Evolutionary conservation across 1,140 invertebrate genomes (phyloP).

Genomic region (Tyrophagus putrescentiae): DNA sequence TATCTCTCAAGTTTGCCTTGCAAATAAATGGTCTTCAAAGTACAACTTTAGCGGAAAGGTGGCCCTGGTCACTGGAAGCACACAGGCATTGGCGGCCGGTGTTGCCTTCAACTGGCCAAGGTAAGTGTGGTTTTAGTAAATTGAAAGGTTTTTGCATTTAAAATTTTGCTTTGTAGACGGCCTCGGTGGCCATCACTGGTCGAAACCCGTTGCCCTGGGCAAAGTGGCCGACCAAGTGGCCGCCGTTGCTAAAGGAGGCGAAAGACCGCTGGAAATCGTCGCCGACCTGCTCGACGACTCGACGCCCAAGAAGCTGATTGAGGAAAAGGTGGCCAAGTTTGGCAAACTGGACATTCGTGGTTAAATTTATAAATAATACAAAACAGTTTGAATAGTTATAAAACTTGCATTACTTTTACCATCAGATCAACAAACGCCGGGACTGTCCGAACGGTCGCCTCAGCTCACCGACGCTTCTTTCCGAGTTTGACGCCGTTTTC

Average conservation of each 20-base stretch:
- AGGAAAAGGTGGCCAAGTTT: conserved; percentile 38
- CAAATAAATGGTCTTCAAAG: too few species aligned
- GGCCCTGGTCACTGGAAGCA: conserved; percentile 17
- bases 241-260: too few species aligned
- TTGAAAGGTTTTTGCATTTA: too few species aligned
- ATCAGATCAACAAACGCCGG: too few species aligned
- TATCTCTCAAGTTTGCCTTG: too few species aligned
- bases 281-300: conserved; percentile 27
- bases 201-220: not conserved
- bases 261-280: conserved; percentile 17
- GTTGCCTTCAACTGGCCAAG: conserved; percentile 14
- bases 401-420: too few species aligned
- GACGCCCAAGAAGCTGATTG: conserved; percentile 28
- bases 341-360: conserved; percentile 59
- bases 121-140: not conserved
- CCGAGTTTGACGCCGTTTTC: not conserved
- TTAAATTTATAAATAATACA: conserved; percentile 69
- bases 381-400: too few species aligned
- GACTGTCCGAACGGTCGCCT: too few species aligned
- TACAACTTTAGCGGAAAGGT: conserved; percentile 10
- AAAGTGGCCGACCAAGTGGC: too few species aligned
- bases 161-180: too few species aligned
- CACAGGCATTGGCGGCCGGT: conserved; percentile 15
- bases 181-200: too few species aligned
- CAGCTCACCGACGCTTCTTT: conserved; percentile 31